Conservation (phyloP, 1,140 invertebrate genomes). For the Aphidius gifuensis region DNA sequence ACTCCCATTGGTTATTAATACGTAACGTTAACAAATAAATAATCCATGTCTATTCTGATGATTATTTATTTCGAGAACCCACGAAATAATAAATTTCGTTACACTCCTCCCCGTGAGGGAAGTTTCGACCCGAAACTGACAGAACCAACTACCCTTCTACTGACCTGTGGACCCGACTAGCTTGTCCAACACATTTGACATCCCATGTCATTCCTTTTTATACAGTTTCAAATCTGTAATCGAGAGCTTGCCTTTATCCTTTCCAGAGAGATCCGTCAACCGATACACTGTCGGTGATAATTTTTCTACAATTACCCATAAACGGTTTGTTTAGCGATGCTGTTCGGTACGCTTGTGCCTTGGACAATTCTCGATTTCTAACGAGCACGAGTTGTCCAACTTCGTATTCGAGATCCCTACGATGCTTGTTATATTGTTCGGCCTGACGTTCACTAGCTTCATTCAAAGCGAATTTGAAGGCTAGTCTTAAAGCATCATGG, state of each 20-base stretch:
- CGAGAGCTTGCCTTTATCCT: slow-evolving; percentile 13
- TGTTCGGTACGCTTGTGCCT: slow-evolving; percentile 28
- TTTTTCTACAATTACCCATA: slow-evolving; percentile 35
- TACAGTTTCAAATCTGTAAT: slow-evolving; percentile 22
- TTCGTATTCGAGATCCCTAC: too few relatives aligned
- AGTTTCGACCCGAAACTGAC: too few relatives aligned
- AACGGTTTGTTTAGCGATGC: slow-evolving; percentile 41
- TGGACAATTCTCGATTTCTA: slow-evolving; percentile 32
- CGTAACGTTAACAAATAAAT: too few relatives aligned
- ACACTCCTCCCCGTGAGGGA: too few relatives aligned
- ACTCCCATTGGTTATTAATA: too few relatives aligned
- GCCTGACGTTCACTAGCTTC: slow-evolving; percentile 21
- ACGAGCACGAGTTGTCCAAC: not conserved
- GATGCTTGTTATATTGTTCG: not conserved
- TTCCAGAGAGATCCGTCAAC: slow-evolving; percentile 15
- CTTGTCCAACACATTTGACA: too few relatives aligned
- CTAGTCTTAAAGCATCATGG: slow-evolving; percentile 13
- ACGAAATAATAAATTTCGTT: too few relatives aligned
- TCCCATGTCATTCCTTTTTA: not conserved
- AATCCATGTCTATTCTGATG: too few relatives aligned
- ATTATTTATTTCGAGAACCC: too few relatives aligned
- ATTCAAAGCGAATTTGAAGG: slow-evolving; percentile 13
- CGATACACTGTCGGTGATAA: slow-evolving; percentile 31
- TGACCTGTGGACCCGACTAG: too few relatives aligned
- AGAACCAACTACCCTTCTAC: too few relatives aligned